A percentile compares a stretch with the other conserved stretches of the same genome.
phyloP scores from a whole-genome alignment of 1,140 invertebrate genomes.

The Conus betulinus region DNA sequence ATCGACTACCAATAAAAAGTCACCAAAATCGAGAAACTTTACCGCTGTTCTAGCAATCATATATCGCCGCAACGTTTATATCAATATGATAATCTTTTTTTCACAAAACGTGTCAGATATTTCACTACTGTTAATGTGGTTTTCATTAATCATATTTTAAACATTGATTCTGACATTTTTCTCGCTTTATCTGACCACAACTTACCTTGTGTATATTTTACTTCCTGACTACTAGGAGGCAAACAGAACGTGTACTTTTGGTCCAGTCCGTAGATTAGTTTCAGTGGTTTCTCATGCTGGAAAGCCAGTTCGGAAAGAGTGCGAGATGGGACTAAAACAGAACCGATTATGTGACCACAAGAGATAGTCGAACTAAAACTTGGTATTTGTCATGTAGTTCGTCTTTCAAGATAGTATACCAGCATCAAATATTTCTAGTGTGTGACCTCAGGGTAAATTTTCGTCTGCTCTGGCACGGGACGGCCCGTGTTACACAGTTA shows the following conservation, averaged over 20 bases:
- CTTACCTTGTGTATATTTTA: background rate
- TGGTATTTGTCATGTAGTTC: background rate
- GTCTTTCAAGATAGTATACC: background rate
- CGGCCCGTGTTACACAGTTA: slow-evolving; percentile 6
- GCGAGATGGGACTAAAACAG: background rate
- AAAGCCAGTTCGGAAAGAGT: background rate
- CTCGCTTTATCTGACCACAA: background rate
- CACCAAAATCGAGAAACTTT: slow-evolving; percentile 39
- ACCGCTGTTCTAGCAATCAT: slow-evolving; percentile 29
- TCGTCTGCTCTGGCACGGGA: slow-evolving; percentile 19
- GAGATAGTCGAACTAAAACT: background rate
- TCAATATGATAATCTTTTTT: background rate
- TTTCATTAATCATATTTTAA: too few relatives aligned
- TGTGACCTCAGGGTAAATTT: background rate
- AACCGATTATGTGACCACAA: background rate
- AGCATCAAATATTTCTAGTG: background rate
- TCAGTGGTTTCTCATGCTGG: background rate
- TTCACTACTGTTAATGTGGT: too few relatives aligned
- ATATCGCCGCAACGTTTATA: slow-evolving; percentile 14
- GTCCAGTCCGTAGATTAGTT: background rate
- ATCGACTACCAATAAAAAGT: slow-evolving; percentile 40
- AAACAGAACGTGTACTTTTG: slow-evolving; percentile 10
- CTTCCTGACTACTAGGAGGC: background rate
- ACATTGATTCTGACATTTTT: background rate
- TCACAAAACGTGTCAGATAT: background rate